These are phyloP conservation scores for Synergus umbraculus DNA, from an alignment of 2,888 invertebrate genomes.

Conservation along the genomic window DNA sequence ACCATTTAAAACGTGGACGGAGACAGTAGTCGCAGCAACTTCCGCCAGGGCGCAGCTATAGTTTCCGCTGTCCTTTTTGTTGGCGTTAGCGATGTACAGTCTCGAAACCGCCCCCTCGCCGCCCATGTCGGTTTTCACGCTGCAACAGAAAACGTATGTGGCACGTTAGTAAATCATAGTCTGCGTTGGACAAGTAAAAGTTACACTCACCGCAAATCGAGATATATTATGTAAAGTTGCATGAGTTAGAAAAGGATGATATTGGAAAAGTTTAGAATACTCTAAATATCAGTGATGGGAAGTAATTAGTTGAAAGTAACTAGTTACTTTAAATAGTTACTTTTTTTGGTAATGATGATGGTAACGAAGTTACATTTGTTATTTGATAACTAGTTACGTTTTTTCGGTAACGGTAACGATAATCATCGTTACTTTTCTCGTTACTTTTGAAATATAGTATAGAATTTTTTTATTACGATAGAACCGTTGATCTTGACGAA, in stretches of 20 bases:
- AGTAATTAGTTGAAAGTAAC: no score
- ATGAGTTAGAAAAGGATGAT: not conserved
- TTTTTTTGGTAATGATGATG: no score
- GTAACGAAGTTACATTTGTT: no score
- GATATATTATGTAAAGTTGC: not conserved
- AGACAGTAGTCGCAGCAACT: constrained; percentile 84
- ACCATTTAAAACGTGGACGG: constrained; percentile 89
- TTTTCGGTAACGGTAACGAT: no score
- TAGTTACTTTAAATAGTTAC: no score
- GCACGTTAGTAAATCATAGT: not conserved
- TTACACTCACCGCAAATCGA: not conserved
- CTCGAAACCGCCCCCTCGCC: constrained; percentile 86
- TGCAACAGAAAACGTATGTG: constrained; percentile 75
- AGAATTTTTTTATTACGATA: no score
- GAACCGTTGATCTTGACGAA: not conserved
- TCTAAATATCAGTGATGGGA: not conserved
- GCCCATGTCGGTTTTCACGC: constrained; percentile 88
- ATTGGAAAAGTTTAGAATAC: not conserved
- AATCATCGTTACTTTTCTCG: no score
- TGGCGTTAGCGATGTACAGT: constrained; percentile 89
- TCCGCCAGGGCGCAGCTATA: constrained; percentile 88
- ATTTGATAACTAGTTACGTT: no score
- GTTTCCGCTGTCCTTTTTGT: constrained; percentile 88
- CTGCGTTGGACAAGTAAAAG: not conserved
- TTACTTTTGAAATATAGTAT: no score